Base-by-base conservation (phyloP, 1,140 invertebrate genomes). In the Pissodes strobi region DNA sequence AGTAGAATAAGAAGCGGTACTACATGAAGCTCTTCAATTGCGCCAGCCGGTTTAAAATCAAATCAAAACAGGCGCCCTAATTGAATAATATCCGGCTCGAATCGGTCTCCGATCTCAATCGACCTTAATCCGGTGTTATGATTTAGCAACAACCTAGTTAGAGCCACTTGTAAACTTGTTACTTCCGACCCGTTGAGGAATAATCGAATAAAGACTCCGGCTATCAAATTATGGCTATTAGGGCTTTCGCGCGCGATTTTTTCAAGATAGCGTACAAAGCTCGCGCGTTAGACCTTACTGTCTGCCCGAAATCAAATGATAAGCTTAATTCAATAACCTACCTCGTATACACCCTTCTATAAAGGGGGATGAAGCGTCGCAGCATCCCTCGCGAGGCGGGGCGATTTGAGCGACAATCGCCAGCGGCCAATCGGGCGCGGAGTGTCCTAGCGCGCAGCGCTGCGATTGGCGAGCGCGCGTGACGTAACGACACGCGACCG, bases 251-350 rank as follows among this genome's bases (percentile, higher is more conserved):
- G 69, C 73, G 67, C 67, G 68, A 72, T 76, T 76, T 75, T 74
- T 70, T 71, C 69, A 70, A 69, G 67, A 69, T 62, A 59, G 59
- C 64, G 67, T 69, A 59, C 65, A 19, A 41, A 61, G 69, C 72
- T 69, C 67, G 63, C 74, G 70, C 73, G 75, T 72, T 68, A 71
- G 69, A 69, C 68, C 82, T 83, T 82, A 82, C 82, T 82, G 80
- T 82, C 80, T 81, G 80, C 82, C 79, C 83, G 83, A 86, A 87
- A 86, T 86, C 85, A 86, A 87, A 87, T 86, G 85, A 87, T 87
- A 85, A 85, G 83, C 84, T 84, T 87, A 87, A 87, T 87, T 87
- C 85, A 86, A 87, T 87, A 86, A 87, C 83, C 69, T 49, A 51
- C 62, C 62, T 48, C 62, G 62, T 58, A 49, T 58, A 57, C 41